Evolutionary conservation across 2,888 invertebrate species (phyloP).

Genomic region (Gastracanthus pulcherrimus): DNA sequence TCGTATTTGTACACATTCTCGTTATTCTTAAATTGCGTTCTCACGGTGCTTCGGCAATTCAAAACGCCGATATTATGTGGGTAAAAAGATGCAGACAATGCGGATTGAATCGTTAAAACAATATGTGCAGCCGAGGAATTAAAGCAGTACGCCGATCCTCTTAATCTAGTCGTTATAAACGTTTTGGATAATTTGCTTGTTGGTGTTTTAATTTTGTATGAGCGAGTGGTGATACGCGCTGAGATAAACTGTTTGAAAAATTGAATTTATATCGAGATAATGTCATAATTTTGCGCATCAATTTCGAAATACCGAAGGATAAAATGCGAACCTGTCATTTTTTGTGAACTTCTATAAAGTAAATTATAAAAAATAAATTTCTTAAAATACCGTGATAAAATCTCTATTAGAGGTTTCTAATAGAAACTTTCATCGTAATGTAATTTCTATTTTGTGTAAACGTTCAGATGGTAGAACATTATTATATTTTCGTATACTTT

Average conservation of each 20-base stretch:
- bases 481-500: no score
- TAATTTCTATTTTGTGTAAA: conserved; percentile 9
- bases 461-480: no score
- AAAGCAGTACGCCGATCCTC: background rate
- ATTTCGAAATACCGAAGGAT: conserved; percentile 10
- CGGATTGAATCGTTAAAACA: conserved; percentile 5
- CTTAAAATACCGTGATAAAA: conserved; percentile 24
- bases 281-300: conserved; percentile 40
- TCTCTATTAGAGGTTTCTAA: conserved; percentile 35
- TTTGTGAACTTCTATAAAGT: background rate
- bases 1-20: conserved; percentile 8
- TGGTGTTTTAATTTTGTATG: conserved; percentile 33
- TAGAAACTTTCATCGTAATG: conserved; percentile 20
- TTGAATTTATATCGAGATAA: conserved; percentile 35
- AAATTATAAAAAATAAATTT: no score
- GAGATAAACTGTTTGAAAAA: conserved; percentile 31
- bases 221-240: background rate
- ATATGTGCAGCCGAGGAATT: background rate
- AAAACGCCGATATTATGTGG: background rate
- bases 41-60: conserved; percentile 29
- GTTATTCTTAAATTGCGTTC: conserved; percentile 50
- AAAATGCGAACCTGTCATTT: background rate
- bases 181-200: conserved; percentile 5
- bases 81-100: conserved; percentile 31
- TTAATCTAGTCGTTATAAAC: background rate